These are phyloP conservation scores for Halocynthia aurantium DNA, from an alignment of 23 tunicate genomes.

Conservation along the genomic window DNA sequence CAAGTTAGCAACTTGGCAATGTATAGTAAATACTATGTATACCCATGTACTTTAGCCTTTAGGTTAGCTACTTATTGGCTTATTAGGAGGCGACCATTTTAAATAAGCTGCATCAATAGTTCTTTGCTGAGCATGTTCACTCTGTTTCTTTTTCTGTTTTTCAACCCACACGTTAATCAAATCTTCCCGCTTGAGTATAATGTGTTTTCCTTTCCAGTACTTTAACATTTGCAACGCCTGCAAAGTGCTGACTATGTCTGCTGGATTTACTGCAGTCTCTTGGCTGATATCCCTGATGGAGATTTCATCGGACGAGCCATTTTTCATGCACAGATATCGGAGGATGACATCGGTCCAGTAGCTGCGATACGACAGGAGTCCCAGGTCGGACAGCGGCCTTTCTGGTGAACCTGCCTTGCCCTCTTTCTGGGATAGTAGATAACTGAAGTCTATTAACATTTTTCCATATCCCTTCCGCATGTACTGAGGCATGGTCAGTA, in stretches of 20 bases:
- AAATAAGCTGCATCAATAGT: conserved; percentile 55
- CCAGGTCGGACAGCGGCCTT: conserved; percentile 87
- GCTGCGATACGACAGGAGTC: conserved; percentile 76
- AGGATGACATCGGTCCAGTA: conserved; percentile 95
- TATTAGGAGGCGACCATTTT: conserved; percentile 73
- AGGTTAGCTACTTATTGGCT: background rate
- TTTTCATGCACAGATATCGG: conserved; percentile 43
- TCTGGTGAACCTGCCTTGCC: conserved; percentile 96
- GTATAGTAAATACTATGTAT: no score
- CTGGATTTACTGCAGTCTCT: conserved; percentile 81
- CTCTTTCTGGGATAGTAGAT: conserved; percentile 65
- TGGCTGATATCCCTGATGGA: conserved; percentile 83
- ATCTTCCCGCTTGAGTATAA: conserved; percentile 75
- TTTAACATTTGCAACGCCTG: conserved; percentile 92
- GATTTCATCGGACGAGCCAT: conserved; percentile 23
- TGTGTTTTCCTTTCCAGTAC: conserved; percentile 97
- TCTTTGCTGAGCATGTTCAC: conserved; percentile 39
- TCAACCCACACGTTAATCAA: conserved; percentile 55
- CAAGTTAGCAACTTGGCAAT: no score
- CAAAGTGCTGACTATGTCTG: conserved; percentile 85
- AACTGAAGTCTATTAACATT: conserved; percentile 93
- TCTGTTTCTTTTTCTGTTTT: conserved; percentile 39
- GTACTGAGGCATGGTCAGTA: conserved; percentile 87
- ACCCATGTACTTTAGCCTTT: no score
- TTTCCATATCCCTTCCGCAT: conserved; percentile 96